Conservation (phyloP, 2,888 invertebrate species). For the Napeogenes inachia region DNA sequence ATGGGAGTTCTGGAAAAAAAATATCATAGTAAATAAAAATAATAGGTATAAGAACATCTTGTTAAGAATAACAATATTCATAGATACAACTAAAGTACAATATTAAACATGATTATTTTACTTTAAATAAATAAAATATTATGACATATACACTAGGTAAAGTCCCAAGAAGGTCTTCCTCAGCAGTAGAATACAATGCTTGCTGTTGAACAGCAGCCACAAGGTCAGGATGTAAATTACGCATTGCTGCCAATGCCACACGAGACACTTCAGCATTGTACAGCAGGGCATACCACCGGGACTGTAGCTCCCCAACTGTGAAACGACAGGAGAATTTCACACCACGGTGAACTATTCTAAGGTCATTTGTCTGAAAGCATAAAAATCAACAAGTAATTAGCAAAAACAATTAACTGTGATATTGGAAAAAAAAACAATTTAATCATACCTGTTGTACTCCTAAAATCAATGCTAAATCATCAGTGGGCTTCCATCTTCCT, state of each 20-base stretch:
- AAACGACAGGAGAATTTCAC: slow-evolving; percentile 98
- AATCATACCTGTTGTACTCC: slow-evolving; percentile 90
- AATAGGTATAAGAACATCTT: too few relatives aligned
- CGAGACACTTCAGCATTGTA: slow-evolving; percentile 97
- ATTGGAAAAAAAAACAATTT: neutral
- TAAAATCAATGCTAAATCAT: slow-evolving; percentile 95
- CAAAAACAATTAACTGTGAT: neutral
- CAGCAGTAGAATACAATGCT: slow-evolving; percentile 92
- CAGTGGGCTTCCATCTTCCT: slow-evolving; percentile 97
- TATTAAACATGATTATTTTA: neutral
- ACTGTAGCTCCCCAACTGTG: slow-evolving; percentile 94
- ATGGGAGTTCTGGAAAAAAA: slow-evolving; percentile 78
- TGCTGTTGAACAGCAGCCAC: slow-evolving; percentile 91
- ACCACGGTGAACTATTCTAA: slow-evolving; percentile 90
- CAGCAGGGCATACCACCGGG: slow-evolving; percentile 96
- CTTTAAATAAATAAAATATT: neutral
- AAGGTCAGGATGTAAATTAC: slow-evolving; percentile 94
- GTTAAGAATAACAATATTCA: too few relatives aligned
- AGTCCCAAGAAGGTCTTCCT: slow-evolving; percentile 90
- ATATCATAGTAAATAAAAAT: too few relatives aligned
- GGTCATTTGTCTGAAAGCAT: slow-evolving; percentile 81
- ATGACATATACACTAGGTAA: slow-evolving; percentile 79
- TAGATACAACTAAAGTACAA: too few relatives aligned
- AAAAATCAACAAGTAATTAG: neutral
- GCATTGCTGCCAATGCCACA: slow-evolving; percentile 94